Base-by-base conservation (phyloP, 2,797 vertebrate species). In the Eurystomus glaucurus region DNA sequence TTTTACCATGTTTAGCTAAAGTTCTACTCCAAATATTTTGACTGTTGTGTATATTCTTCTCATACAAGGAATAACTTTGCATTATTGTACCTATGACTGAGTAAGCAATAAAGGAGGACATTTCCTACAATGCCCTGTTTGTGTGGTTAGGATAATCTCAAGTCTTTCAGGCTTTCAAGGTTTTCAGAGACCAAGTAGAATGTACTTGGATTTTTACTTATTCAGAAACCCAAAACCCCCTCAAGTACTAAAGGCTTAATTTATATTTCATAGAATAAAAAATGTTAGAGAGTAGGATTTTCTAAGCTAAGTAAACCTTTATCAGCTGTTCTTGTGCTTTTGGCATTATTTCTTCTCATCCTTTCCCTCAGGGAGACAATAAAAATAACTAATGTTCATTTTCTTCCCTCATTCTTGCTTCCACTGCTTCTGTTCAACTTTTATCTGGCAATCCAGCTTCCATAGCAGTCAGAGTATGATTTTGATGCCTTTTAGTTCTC, bases 241-340 rank as follows among this genome's bases (percentile, higher is more conserved):
- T 92, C 35, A 86, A 93, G 90, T 90, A 66, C 51, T 79, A 90
- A 78, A 29, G 48, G 39, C 31, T 92, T 93, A 88, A 84, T 93
- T 86, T 93, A 52, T 82, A 90, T 95, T 97, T 95, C 43, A 75
- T 51, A 55, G 51, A 91, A 88, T 81, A 62, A 94, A 85, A 93
- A 84, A 55, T 91, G 43, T 85, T 94, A 80, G 71, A 78, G n/a
- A 54, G 35, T 45, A 60, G 66, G 85, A 90, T 97, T 92, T 97
- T 94, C 66, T 84, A 87, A 90, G 80, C 46, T 86, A n/a, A 92
- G 39, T 82, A 96, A 95, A 95, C 51, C 39, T 88, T 92, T 95
- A 91, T 97, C 84, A 88, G 68, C 52, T 77, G 23, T 88, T 91
- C 68, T 57, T 85, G 33, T 80, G 88, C 33, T 94, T 91, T 83